These are phyloP conservation scores for Drosophila recens DNA, from an alignment of 2,888 invertebrate species.

Conservation along the genomic window DNA sequence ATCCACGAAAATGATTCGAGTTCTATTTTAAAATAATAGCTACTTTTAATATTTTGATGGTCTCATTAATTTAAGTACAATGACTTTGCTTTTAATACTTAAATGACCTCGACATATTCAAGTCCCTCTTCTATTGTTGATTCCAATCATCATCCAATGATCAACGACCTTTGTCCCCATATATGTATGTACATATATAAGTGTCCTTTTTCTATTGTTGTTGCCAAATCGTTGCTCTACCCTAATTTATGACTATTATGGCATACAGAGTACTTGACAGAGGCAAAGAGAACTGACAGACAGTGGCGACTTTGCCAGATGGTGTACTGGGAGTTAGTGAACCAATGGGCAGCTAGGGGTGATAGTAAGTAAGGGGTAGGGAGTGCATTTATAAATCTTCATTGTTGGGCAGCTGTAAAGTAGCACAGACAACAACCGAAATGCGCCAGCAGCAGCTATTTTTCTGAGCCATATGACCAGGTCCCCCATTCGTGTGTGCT, in stretches of 20 bases:
- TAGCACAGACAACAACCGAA: constrained; percentile 77
- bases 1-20: background rate
- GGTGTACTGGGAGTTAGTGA: constrained; percentile 23
- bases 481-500: constrained; percentile 43
- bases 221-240: constrained; percentile 70
- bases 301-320: constrained; percentile 37
- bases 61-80: constrained; percentile 15
- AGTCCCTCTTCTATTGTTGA: constrained; percentile 12
- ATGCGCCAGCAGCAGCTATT: constrained; percentile 53
- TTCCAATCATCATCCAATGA: constrained; percentile 58
- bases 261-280: constrained; percentile 66
- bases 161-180: constrained; percentile 45
- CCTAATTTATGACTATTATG: constrained; percentile 77
- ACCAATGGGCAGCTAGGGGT: background rate
- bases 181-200: constrained; percentile 8
- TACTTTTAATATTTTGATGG: background rate
- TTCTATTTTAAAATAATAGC: background rate
- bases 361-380: constrained; percentile 3
- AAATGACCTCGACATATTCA: constrained; percentile 32
- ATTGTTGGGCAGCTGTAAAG: constrained; percentile 76
- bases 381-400: constrained; percentile 75
- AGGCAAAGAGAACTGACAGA: constrained; percentile 41
- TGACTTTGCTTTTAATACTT: constrained; percentile 15
- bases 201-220: constrained; percentile 58
- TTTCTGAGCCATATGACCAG: constrained; percentile 61